Conservation (phyloP, 2,888 invertebrate genomes). For the Acanthosepion lycidas region DNA sequence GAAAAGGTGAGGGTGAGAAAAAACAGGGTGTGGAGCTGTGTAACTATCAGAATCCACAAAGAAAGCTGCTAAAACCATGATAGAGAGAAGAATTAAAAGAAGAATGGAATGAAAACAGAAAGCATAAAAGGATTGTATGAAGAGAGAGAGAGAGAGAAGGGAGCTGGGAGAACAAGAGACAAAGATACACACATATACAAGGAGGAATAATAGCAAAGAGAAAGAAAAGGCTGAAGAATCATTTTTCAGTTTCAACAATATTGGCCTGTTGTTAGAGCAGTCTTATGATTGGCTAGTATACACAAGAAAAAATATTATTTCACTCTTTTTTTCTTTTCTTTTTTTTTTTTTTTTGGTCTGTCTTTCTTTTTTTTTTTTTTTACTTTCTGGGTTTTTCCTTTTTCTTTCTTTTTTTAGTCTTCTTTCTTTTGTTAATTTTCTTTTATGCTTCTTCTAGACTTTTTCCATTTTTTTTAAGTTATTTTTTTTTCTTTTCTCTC, state of each 20-base stretch:
- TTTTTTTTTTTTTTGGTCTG: too few relatives aligned
- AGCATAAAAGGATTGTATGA: not conserved
- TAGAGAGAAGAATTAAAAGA: slow-evolving; percentile 15
- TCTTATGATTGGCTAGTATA: slow-evolving; percentile 14
- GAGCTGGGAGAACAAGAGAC: not conserved
- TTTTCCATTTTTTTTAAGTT: too few relatives aligned
- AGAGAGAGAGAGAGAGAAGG: not conserved
- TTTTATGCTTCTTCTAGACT: too few relatives aligned
- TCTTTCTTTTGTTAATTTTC: too few relatives aligned
- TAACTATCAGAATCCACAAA: slow-evolving; percentile 13
- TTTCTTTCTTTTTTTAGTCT: too few relatives aligned
- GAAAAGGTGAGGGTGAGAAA: not conserved
- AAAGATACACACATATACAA: not conserved
- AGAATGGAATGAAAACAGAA: not conserved
- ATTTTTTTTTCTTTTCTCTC: too few relatives aligned
- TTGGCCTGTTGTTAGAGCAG: not conserved
- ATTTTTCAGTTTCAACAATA: slow-evolving; percentile 1
- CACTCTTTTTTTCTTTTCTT: too few relatives aligned
- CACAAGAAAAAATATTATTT: too few relatives aligned
- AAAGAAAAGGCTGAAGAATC: not conserved
- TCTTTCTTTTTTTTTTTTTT: too few relatives aligned
- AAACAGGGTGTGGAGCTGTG: not conserved
- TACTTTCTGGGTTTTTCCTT: too few relatives aligned
- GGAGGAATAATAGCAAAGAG: not conserved
- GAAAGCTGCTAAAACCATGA: not conserved